A percentile compares a stretch with the other conserved stretches of the same genome.
Evolutionary conservation across 2,797 vertebrate genomes (phyloP).

Genomic region (Intellagama lesueurii): DNA sequence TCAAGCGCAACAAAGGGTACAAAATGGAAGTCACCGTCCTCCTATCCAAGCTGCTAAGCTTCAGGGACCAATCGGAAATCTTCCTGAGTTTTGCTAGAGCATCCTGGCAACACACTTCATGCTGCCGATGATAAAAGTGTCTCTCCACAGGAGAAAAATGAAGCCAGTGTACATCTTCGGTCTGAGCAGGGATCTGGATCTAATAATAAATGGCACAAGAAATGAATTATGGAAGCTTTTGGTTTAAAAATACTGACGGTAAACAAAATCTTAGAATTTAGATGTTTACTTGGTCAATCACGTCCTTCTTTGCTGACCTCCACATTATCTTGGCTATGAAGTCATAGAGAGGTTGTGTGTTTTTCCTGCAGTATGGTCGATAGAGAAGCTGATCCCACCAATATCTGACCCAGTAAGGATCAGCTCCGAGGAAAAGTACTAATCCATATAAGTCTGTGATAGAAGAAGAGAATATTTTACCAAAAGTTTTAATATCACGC

Average conservation of each 20-base stretch:
- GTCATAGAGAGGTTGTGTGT: conserved; percentile 88
- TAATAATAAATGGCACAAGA: conserved; percentile 62
- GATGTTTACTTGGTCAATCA: conserved; percentile 92
- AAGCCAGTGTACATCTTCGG: conserved; percentile 95
- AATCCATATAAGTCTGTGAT: conserved; percentile 93
- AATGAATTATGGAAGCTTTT: conserved; percentile 35
- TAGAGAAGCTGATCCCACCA: conserved; percentile 98
- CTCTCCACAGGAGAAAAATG: conserved; percentile 97
- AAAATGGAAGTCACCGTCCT: conserved; percentile 94
- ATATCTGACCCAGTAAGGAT: conserved; percentile 96
- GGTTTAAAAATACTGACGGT: background rate
- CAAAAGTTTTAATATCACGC: background rate
- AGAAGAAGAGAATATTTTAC: conserved; percentile 52
- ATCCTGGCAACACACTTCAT: conserved; percentile 97
- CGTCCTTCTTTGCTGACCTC: conserved; percentile 97
- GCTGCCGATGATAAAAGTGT: conserved; percentile 98
- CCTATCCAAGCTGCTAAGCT: conserved; percentile 94
- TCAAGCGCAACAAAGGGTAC: conserved; percentile 91
- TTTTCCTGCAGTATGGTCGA: conserved; percentile 91
- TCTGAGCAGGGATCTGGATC: conserved; percentile 98
- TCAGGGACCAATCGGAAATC: conserved; percentile 96
- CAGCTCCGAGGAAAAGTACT: conserved; percentile 95
- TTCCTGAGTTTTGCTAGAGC: conserved; percentile 93
- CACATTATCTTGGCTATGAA: conserved; percentile 92
- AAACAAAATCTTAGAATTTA: conserved; percentile 44